These are phyloP conservation scores for Pao palembangensis DNA, from an alignment of 2,113 vertebrate species.

Conservation along the genomic window DNA sequence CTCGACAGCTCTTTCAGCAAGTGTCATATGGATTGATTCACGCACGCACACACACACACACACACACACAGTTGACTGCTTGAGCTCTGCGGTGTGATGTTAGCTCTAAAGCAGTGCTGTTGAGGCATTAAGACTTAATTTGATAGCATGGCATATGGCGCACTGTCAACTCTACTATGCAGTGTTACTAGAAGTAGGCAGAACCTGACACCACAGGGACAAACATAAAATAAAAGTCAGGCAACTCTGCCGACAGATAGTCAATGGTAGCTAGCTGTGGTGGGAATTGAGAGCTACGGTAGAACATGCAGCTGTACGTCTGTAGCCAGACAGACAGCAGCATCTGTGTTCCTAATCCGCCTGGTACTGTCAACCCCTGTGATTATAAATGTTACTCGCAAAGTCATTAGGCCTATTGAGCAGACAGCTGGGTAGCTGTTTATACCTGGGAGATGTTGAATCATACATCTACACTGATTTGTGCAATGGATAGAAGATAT, in stretches of 20 bases:
- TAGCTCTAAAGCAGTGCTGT: constrained; percentile 48
- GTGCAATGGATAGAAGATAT: neutral
- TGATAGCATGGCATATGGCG: constrained; percentile 63
- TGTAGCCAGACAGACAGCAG: constrained; percentile 46
- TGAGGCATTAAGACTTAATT: constrained; percentile 64
- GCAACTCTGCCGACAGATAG: constrained; percentile 8
- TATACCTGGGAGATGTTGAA: no score
- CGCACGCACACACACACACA: constrained; percentile 10
- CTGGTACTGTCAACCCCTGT: constrained; percentile 39
- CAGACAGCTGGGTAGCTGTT: constrained; percentile 29
- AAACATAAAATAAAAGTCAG: constrained; percentile 1
- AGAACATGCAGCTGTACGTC: constrained; percentile 54
- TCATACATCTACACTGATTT: constrained; percentile 5
- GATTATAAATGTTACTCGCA: constrained; percentile 43
- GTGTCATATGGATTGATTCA: constrained; percentile 30
- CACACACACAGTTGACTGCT: constrained; percentile 27
- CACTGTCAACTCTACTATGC: constrained; percentile 19
- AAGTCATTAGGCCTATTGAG: constrained; percentile 64
- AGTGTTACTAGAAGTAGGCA: neutral
- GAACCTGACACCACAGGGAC: constrained; percentile 8
- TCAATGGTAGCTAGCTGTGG: neutral
- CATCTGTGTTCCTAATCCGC: constrained; percentile 68
- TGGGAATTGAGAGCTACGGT: constrained; percentile 19
- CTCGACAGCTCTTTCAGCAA: constrained; percentile 36
- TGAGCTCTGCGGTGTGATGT: constrained; percentile 55